Evolutionary conservation across 2,797 vertebrate species (phyloP), one percentile per base, ranked within the genome.

Genomic region (Sebastes hubbsi): DNA sequence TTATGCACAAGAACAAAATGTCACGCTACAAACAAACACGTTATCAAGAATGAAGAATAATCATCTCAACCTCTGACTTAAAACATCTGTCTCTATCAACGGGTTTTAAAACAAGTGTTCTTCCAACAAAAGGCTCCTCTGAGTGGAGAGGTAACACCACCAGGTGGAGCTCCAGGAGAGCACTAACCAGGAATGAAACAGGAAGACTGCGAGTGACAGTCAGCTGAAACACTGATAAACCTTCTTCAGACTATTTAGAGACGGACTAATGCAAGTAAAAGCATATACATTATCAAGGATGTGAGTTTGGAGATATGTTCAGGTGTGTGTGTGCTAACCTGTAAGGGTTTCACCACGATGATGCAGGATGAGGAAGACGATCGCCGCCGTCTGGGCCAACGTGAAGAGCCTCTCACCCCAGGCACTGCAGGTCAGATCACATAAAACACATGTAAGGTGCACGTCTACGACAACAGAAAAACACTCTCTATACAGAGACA

Each of bases 321-420:
- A 25, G 24, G 22, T 62, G 10, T 24, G 13, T 36, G 30, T 20
- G 54, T 42, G 38, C 72, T 70, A 54, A 98, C 97, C 97, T 93
- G 55, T 90, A 5, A 88, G 8, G 0, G 92, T 94, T 1, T 95
- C 82, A 22, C 95, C 89, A 46, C 85, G 90, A 82, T 96, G 96
- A 88, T 94, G 91, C 66, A 96, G 93, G 73, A 97, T 91, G 65
- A 98, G 95, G 88, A 97, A 97, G 55, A 92, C 64, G 8, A 97
- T 94, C 1, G 90, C 68, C 30, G 95, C 73, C 0, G 95, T 95
- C 91, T 97, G 96, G 27, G 94, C 61, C 87, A 95, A 75, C 4
- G 91, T 83, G 88, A 97, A 94, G 71, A 98, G 88, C 55, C 95
- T 96, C 68, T 98, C 97, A 16, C 92, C 96, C 97, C 97, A 98